Percentiles rank a stretch among this genome's conserved stretches.
Evolutionary conservation across 2,797 vertebrate species (phyloP).

Genomic region (Mus minutoides): DNA sequence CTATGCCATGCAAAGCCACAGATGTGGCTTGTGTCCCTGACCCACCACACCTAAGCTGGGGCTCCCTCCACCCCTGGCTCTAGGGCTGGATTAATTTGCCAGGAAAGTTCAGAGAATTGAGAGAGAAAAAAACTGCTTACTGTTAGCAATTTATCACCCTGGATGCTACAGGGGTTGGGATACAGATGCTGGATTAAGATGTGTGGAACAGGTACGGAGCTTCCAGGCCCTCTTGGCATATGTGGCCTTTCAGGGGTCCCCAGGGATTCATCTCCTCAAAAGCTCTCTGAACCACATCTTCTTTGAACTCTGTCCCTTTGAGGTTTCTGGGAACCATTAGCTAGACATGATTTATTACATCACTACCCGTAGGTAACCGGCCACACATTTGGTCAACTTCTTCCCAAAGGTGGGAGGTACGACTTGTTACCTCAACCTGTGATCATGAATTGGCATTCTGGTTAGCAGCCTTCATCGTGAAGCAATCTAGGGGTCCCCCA

Average conservation of each 20-base stretch:
- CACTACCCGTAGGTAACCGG: background rate
- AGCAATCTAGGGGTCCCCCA: background rate
- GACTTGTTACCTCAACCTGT: background rate
- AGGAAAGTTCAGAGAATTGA: background rate
- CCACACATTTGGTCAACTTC: background rate
- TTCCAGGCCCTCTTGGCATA: background rate
- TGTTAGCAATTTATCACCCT: too few species aligned
- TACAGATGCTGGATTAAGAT: background rate
- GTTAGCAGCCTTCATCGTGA: background rate
- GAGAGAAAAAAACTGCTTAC: background rate
- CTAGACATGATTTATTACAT: background rate
- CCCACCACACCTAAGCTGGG: background rate
- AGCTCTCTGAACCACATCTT: background rate
- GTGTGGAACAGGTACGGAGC: background rate
- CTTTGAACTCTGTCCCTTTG: background rate
- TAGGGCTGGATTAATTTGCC: background rate
- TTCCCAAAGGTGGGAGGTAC: background rate
- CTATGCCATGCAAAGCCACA: background rate
- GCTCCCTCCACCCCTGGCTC: background rate
- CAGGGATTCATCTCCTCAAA: background rate
- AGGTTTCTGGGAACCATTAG: background rate
- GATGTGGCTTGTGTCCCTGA: background rate
- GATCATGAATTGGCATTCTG: background rate
- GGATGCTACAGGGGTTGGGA: too few species aligned
- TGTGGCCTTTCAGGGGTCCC: background rate